These are phyloP conservation scores for Andrena dorsata DNA, from an alignment of 2,888 invertebrate species.

Conservation along the genomic window DNA sequence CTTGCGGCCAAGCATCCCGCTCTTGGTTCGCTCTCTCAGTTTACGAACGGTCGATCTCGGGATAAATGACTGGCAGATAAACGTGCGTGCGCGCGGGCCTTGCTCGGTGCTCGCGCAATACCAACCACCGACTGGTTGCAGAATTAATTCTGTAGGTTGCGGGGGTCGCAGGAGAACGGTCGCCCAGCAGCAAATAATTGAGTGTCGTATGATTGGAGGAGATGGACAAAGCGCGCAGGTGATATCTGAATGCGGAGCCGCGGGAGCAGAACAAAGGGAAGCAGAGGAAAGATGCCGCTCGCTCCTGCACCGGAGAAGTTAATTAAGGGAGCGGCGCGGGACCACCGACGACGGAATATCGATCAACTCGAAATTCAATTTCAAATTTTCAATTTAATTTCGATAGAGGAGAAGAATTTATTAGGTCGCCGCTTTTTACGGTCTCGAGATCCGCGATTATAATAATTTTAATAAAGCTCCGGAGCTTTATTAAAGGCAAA, in stretches of 20 bases:
- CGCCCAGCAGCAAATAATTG: constrained; percentile 19
- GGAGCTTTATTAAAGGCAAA: constrained; percentile 30
- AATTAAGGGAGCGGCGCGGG: constrained; percentile 40
- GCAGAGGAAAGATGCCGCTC: neutral
- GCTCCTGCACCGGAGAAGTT: constrained; percentile 25
- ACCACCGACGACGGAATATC: constrained; percentile 53
- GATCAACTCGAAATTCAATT: constrained; percentile 56
- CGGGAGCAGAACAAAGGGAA: constrained; percentile 5
- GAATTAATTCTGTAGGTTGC: neutral
- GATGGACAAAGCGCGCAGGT: neutral
- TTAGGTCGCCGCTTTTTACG: constrained; percentile 51
- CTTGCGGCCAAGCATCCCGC: neutral
- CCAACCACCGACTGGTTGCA: neutral
- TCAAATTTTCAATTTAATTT: constrained; percentile 51
- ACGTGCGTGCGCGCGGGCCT: too few species aligned
- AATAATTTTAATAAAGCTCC: constrained; percentile 81
- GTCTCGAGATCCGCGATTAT: constrained; percentile 67
- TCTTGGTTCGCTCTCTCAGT: neutral
- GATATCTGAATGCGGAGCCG: neutral
- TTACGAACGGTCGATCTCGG: neutral
- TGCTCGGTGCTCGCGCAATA: too few species aligned
- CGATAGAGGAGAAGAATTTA: constrained; percentile 59
- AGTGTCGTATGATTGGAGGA: constrained; percentile 23
- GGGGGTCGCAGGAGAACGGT: neutral
- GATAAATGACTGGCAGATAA: neutral